These are phyloP conservation scores for Sisyra terminalis DNA, from an alignment of 2,888 invertebrate genomes.

Conservation along the genomic window DNA sequence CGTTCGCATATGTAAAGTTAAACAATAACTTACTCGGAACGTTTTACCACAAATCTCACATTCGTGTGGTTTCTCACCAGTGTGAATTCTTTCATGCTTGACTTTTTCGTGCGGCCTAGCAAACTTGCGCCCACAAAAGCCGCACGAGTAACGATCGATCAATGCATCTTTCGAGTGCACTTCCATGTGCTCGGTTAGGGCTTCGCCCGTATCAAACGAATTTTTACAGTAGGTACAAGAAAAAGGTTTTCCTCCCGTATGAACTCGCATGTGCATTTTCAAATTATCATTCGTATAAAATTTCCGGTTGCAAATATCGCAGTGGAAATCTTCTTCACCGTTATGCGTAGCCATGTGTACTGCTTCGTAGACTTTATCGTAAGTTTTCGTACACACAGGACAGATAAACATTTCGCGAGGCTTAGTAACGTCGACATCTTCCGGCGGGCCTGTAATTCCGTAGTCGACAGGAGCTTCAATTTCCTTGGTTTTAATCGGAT, in stretches of 20 bases:
- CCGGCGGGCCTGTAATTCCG: conserved; percentile 19
- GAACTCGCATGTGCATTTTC: conserved; percentile 59
- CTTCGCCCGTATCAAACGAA: conserved; percentile 20
- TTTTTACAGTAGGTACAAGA: conserved; percentile 25
- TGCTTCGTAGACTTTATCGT: conserved; percentile 30
- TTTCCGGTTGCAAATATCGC: conserved; percentile 54
- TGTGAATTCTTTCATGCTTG: conserved; percentile 71
- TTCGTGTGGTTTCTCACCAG: conserved; percentile 60
- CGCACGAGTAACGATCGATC: conserved; percentile 43
- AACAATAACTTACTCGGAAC: conserved; percentile 63
- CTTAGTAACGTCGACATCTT: conserved; percentile 17
- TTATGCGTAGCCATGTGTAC: conserved; percentile 54
- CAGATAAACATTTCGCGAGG: conserved; percentile 28
- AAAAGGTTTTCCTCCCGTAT: conserved; percentile 35
- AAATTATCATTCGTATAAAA: conserved; percentile 47
- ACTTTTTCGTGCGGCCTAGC: conserved; percentile 65
- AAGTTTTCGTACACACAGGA: conserved; percentile 33
- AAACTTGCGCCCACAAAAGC: conserved; percentile 55
- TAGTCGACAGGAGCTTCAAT: conserved; percentile 32
- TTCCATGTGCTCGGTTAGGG: conserved; percentile 20
- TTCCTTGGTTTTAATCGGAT: conserved; percentile 39
- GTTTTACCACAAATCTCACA: conserved; percentile 69
- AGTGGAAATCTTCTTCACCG: conserved; percentile 36
- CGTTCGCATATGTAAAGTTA: conserved; percentile 63
- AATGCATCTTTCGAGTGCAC: conserved; percentile 19